Conservation (phyloP, 2,113 vertebrate species). For the Hepsetus odoe region DNA sequence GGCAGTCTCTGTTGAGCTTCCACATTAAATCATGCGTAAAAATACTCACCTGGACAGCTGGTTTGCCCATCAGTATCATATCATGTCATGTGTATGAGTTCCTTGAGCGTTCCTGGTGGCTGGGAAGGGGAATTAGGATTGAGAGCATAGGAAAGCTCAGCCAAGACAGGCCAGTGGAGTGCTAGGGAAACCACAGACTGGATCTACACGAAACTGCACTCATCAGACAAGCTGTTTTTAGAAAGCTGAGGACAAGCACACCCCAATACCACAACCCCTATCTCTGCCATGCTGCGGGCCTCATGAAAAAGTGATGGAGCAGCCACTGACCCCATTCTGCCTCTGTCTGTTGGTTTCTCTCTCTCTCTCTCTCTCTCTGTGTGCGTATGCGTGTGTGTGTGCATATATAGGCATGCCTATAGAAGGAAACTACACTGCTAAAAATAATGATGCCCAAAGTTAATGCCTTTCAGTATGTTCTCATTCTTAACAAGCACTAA, state of each 20-base stretch:
- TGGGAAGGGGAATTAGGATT: not conserved
- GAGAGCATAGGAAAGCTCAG: not conserved
- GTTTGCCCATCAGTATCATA: conserved; percentile 17
- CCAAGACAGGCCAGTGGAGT: conserved; percentile 12
- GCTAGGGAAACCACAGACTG: conserved; percentile 33
- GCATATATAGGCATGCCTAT: not conserved
- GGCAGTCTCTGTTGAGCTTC: not conserved
- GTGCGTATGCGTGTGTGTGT: no score
- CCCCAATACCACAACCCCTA: conserved; percentile 21
- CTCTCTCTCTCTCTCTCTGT: no score
- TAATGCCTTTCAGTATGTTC: no score
- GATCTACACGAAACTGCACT: conserved; percentile 54
- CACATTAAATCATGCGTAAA: conserved; percentile 38
- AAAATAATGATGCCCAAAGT: no score
- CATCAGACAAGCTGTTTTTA: conserved; percentile 49
- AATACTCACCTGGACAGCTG: conserved; percentile 25
- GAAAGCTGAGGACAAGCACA: conserved; percentile 38
- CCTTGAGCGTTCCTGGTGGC: not conserved
- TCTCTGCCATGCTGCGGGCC: conserved; percentile 2
- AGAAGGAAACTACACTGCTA: not conserved
- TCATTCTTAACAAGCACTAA: no score
- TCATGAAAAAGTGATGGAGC: conserved; percentile 45
- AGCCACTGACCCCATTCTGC: conserved; percentile 18
- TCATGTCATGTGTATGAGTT: not conserved
- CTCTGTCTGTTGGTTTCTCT: not conserved